Evolutionary conservation across 2,888 invertebrate genomes (phyloP), one percentile per base, ranked within the genome.

Genomic region (Macrophya annulata): DNA sequence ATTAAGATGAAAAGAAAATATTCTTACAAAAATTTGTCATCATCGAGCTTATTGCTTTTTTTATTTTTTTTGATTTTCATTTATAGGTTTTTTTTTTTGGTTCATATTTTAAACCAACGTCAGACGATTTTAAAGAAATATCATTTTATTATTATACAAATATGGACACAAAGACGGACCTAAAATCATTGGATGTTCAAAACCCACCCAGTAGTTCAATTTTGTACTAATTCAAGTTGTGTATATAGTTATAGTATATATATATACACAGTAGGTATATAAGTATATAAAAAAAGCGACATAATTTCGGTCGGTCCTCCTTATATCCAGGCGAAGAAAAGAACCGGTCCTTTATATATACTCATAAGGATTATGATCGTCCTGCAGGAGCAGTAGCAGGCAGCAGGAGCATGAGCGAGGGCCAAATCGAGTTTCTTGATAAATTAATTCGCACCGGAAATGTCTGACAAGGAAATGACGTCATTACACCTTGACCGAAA

Each of bases 371-470:
- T n/a, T 74, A 21, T 17, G 12, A 21, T 21, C 37, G 45, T 51
- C 25, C 51, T 25, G 25, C 12, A n/a, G 48, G 76, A 31, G 25
- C 51, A 51, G 76, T 48, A n/a, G 51, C 1, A 62, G 62, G 45
- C 1, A 51, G 48, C 76, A 43, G 76, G 8, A 9, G 40, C 21
- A 43, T n/a, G 12, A 21, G 43, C 21, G 21, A 55, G n/a, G 37
- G 10, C 51, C 37, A 81, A 62, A 81, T 59, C 59, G 68, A 83
- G 37, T 62, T 65, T 84, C 85, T 90, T 91, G 92, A 92, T 92
- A 92, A 92, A 92, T 92, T 92, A 91, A 92, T 92, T 92, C 90
- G 88, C 91, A 90, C 92, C 90, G 91, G 92, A 92, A 92, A 91
- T 88, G 87, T 85, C 91, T 91, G 92, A 91, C 92, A 89, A 88